Evolutionary conservation across 1,140 invertebrate genomes (phyloP), one percentile per base, ranked within the genome.

Genomic region (Adoxophyes honmai): DNA sequence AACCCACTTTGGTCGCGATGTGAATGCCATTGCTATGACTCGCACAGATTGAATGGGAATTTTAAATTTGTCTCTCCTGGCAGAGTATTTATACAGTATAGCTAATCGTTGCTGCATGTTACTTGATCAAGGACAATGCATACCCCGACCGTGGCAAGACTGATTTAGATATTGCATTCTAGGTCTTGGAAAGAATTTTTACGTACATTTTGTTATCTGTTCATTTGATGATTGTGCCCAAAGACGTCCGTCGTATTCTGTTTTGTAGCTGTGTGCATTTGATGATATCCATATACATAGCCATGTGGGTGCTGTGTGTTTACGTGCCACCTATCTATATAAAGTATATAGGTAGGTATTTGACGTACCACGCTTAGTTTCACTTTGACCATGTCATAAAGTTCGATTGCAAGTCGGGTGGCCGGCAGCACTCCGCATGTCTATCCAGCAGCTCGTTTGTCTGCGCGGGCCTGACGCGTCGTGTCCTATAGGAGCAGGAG

Each of bases 81-180:
- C 67, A 62, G 60, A 71, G 52, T 48, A 62, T 58, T 62, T 34
- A 65, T 58, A 62, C 60, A 38, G n/a, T n/a, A 74, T 84, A 78
- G 75, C 69, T 81, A 65, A 73, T 70, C 67, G 75, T 79, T 82
- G 70, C 75, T 86, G 84, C 84, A 88, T 88, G 84, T 71, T 73
- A 64, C 64, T 68, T 64, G 42, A 75, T 65, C 55, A 69, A 65
- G 68, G 67, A 68, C 67, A 60, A 76, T 76, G 79, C 76, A 77
- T 83, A 72, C 60, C 74, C 76, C 71, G 42, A 73, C 66, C 33
- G 48, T 66, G 61, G 39, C 28, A 61, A 52, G 55, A 73, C 62
- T 69, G 59, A 78, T 57, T 78, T 84, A 78, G 72, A 74, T 60
- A 73, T 68, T 76, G 69, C 64, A 70, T 72, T 63, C 28, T 44